Conservation (phyloP, 2,888 invertebrate genomes). For the Drosophila putrida region DNA sequence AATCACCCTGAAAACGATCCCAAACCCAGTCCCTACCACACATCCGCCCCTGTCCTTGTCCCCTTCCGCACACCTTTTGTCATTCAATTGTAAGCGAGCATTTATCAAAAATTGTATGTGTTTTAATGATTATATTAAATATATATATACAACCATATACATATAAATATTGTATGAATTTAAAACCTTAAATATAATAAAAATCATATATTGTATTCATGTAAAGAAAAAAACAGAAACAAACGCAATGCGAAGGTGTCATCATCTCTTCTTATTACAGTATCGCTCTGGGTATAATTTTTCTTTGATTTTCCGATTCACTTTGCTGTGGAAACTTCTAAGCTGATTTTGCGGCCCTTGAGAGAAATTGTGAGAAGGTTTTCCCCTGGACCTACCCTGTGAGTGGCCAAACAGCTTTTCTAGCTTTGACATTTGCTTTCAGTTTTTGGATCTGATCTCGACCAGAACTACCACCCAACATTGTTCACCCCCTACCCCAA, state of each 20-base stretch:
- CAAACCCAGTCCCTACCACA: conserved; percentile 1
- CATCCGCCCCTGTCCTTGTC: conserved; percentile 3
- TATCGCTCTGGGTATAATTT: neutral
- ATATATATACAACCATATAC: conserved; percentile 67
- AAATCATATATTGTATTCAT: conserved; percentile 40
- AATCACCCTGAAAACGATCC: conserved; percentile 24
- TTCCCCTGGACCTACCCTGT: neutral
- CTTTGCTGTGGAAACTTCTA: conserved; percentile 43
- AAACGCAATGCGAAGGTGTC: conserved; percentile 47
- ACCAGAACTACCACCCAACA: conserved; percentile 32
- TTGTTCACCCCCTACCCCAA: neutral
- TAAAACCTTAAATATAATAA: conserved; percentile 67
- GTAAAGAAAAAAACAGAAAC: conserved; percentile 5
- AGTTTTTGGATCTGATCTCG: conserved; percentile 19
- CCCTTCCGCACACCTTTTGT: conserved; percentile 44
- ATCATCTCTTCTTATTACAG: conserved; percentile 63
- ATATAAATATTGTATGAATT: conserved; percentile 69
- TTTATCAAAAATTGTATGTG: conserved; percentile 81
- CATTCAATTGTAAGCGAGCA: conserved; percentile 79
- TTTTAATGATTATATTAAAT: conserved; percentile 82
- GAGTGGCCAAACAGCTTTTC: conserved; percentile 39
- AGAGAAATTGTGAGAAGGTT: conserved; percentile 36
- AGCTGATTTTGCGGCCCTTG: conserved; percentile 67
- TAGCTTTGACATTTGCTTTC: conserved; percentile 69
- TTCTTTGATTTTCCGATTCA: conserved; percentile 39